These are phyloP conservation scores for Chaenodraco wilsoni DNA, from an alignment of 2,797 vertebrate genomes.

Conservation along the genomic window DNA sequence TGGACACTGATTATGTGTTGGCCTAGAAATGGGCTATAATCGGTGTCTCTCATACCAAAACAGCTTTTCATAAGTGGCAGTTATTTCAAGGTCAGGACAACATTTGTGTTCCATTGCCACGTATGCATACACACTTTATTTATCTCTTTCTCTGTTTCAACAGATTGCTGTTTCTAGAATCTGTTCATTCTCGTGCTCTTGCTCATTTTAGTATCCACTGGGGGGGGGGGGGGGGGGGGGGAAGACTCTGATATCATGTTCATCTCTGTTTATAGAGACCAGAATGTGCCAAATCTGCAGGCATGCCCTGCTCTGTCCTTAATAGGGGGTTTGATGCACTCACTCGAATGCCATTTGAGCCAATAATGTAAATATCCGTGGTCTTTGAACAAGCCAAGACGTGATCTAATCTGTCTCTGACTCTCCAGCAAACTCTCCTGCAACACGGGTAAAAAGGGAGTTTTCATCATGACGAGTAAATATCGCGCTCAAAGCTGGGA, in stretches of 20 bases:
- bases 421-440: constrained; percentile 60
- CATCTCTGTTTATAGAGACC: constrained; percentile 51
- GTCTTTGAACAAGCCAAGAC: constrained; percentile 80
- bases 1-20: constrained; percentile 83
- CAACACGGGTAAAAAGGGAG: constrained; percentile 56
- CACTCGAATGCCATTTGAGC: constrained; percentile 69
- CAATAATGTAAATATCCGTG: constrained; percentile 82
- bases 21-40: constrained; percentile 84
- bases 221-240: no score
- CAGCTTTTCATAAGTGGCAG: constrained; percentile 79
- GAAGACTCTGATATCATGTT: constrained; percentile 45
- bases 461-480: constrained; percentile 63
- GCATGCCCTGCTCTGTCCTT: constrained; percentile 70
- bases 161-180: constrained; percentile 45
- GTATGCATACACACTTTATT: constrained; percentile 38
- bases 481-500: constrained; percentile 63
- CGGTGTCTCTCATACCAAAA: constrained; percentile 80
- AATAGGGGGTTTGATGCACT: constrained; percentile 65
- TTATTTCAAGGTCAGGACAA: constrained; percentile 81
- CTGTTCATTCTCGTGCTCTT: constrained; percentile 50
- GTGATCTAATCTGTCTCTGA: constrained; percentile 76
- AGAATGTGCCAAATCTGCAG: constrained; percentile 65
- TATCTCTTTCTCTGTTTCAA: constrained; percentile 35
- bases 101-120: constrained; percentile 54
- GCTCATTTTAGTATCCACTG: constrained; percentile 53